Conservation (phyloP, 2,888 invertebrate species). For the Melieria picta region DNA sequence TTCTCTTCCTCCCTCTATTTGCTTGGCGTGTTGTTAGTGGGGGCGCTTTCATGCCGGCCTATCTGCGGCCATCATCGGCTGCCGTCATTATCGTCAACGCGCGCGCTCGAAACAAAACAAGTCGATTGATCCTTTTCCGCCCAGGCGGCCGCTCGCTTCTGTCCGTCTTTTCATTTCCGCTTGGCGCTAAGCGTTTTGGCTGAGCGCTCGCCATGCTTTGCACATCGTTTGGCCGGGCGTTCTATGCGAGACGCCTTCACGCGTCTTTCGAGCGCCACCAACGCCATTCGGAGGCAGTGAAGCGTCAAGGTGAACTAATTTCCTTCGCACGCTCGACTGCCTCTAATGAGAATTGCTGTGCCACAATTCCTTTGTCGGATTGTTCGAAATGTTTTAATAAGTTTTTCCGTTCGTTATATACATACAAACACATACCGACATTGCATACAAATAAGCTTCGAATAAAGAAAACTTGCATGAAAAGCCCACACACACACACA, state of each 20-base stretch:
- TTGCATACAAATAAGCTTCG: no score
- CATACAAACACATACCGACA: no score
- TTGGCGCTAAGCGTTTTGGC: neutral
- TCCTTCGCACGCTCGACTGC: conserved; percentile 58
- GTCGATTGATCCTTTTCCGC: conserved; percentile 16
- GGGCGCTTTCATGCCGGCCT: neutral
- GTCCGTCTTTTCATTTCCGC: conserved; percentile 20
- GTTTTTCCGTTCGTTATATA: no score
- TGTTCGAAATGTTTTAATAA: no score
- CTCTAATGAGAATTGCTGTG: conserved; percentile 48
- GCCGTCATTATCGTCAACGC: neutral
- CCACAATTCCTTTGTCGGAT: no score
- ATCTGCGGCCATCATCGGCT: neutral
- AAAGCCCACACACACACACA: no score
- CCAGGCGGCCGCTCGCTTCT: conserved; percentile 18
- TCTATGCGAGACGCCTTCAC: conserved; percentile 13
- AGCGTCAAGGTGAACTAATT: conserved; percentile 64
- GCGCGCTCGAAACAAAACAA: conserved; percentile 9
- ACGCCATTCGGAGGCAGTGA: conserved; percentile 52
- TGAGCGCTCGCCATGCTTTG: conserved; percentile 1
- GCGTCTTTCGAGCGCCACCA: conserved; percentile 26
- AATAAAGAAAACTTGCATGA: no score
- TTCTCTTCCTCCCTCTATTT: neutral
- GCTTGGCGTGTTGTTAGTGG: no score
- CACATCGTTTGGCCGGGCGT: neutral